A percentile compares a stretch with the other conserved stretches of the same genome.
These are phyloP conservation scores for Piscicola geometra DNA, from an alignment of 2,888 invertebrate genomes.

Conservation along the genomic window DNA sequence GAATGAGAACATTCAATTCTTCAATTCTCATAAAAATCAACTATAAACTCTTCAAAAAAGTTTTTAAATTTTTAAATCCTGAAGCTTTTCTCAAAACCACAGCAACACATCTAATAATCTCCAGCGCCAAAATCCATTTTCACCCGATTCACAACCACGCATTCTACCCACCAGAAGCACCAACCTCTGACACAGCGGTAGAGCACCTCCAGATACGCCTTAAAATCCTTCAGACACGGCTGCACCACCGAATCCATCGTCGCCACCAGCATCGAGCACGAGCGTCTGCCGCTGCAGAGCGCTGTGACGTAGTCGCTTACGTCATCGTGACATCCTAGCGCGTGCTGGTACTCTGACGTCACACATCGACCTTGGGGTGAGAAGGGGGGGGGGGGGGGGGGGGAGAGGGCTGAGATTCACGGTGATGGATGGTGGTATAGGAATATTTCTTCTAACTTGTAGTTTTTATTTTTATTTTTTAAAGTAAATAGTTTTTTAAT, in stretches of 20 bases:
- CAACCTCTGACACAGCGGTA: neutral
- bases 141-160: neutral
- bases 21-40: too few species aligned
- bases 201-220: neutral
- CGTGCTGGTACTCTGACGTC: neutral
- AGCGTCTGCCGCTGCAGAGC: neutral
- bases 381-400: neutral
- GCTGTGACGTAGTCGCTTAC: neutral
- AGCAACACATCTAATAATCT: too few species aligned
- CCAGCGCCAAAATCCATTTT: too few species aligned
- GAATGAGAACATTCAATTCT: too few species aligned
- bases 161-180: neutral
- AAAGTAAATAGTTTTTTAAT: too few species aligned
- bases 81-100: too few species aligned
- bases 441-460: too few species aligned
- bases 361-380: neutral
- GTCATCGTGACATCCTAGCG: neutral
- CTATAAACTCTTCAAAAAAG: too few species aligned
- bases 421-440: neutral
- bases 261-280: neutral
- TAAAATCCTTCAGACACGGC: neutral
- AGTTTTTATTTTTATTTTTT: too few species aligned
- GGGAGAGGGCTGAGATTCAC: neutral
- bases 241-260: neutral
- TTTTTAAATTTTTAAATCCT: too few species aligned